phyloP scores from a whole-genome alignment of 2,797 vertebrate genomes.

The Gymnopithys bicolor region DNA sequence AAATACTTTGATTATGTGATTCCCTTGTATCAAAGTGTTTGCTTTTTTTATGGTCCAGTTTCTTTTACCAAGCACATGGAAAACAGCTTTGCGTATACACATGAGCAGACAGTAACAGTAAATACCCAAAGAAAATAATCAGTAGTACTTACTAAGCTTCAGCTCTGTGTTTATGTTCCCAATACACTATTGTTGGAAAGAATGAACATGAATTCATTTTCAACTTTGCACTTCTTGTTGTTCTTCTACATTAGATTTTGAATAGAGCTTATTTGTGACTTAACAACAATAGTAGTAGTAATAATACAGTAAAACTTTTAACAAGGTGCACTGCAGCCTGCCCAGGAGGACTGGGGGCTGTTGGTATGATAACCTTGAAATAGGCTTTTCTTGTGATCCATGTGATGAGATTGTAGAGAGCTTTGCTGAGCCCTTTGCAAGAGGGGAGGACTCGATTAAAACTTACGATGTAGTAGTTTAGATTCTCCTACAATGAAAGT shows the following conservation, averaged over 20 bases:
- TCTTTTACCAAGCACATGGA: not conserved
- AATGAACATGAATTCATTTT: not conserved
- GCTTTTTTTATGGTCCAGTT: not conserved
- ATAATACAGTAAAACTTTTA: not conserved
- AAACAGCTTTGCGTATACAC: not conserved
- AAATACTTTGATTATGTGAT: not conserved
- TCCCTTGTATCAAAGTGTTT: not conserved
- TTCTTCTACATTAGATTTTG: rapidly evolving
- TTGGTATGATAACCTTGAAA: not conserved
- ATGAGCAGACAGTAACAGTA: not conserved
- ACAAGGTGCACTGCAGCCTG: not conserved
- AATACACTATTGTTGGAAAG: not conserved
- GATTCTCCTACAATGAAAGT: not conserved
- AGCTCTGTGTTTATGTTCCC: not conserved
- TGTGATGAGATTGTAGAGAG: not conserved
- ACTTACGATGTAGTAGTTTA: not conserved
- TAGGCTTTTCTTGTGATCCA: not conserved
- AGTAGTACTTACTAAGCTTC: not conserved
- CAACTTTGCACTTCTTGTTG: not conserved
- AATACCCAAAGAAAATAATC: not conserved
- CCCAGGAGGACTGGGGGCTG: not conserved
- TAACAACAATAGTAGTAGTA: not conserved
- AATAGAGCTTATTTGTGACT: not conserved
- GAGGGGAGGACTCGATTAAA: not conserved
- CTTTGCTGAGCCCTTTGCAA: not conserved